These are phyloP conservation scores for Pangasius larnaudii DNA, from an alignment of 2,797 vertebrate species.

Conservation along the genomic window DNA sequence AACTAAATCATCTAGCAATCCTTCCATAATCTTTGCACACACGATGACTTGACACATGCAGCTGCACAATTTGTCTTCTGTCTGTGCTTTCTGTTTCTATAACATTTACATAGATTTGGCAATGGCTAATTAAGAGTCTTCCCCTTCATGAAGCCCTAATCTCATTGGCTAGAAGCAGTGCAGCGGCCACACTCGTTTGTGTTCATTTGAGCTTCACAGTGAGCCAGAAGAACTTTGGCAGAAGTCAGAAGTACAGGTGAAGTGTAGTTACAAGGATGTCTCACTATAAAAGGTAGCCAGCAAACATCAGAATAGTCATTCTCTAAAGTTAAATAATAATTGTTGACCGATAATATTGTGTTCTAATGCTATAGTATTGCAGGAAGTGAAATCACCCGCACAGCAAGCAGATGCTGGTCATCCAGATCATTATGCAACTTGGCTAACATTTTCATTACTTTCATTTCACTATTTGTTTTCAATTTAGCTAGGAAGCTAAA, in stretches of 20 bases:
- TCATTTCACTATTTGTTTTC: not conserved
- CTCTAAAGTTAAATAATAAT: not conserved
- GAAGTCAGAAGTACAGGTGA: not conserved
- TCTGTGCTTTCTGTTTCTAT: not conserved
- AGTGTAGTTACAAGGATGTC: not conserved
- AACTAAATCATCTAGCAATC: too few relatives aligned
- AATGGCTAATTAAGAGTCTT: not conserved
- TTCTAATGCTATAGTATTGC: not conserved
- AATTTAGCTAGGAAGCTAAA: not conserved
- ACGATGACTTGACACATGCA: not conserved
- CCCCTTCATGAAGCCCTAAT: not conserved
- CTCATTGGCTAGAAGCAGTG: not conserved
- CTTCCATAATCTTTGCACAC: too few relatives aligned
- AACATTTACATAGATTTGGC: not conserved
- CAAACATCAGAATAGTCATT: slow-evolving; percentile 2
- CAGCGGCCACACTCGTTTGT: not conserved
- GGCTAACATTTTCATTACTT: not conserved
- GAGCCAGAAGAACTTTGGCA: not conserved
- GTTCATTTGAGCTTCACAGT: not conserved
- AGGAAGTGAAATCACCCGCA: not conserved
- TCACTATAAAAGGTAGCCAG: not conserved
- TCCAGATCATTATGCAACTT: not conserved
- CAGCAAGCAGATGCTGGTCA: not conserved
- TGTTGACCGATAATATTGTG: not conserved
- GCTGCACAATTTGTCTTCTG: not conserved